phyloP scores from a whole-genome alignment of 2,888 invertebrate genomes.

The Eueremaeus valkanovi region DNA sequence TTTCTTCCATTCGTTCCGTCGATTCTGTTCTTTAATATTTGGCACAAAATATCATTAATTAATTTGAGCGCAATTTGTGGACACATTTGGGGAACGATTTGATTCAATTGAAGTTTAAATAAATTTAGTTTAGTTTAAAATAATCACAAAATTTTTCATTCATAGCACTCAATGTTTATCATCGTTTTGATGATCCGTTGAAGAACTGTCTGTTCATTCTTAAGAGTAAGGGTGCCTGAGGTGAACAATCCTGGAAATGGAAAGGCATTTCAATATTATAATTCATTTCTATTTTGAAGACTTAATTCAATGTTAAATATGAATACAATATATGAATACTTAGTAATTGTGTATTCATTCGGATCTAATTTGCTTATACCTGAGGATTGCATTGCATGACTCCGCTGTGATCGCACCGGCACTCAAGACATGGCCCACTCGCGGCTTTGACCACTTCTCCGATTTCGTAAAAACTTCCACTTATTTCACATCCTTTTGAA shows the following conservation, averaged over 20 bases:
- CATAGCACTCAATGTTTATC: not conserved
- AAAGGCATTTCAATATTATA: too few relatives aligned
- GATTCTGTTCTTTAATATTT: not conserved
- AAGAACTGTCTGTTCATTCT: constrained; percentile 46
- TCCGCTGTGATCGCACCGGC: constrained; percentile 90
- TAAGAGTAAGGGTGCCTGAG: constrained; percentile 46
- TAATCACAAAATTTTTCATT: not conserved
- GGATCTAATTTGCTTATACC: constrained; percentile 49
- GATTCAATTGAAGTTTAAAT: not conserved
- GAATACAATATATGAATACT: not conserved
- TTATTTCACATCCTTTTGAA: constrained; percentile 70
- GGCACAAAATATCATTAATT: not conserved
- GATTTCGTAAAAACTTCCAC: constrained; percentile 75
- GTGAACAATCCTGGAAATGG: constrained; percentile 50
- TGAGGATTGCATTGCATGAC: constrained; percentile 92
- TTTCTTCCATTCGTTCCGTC: not conserved
- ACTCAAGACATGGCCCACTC: constrained; percentile 87
- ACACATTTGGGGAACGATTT: not conserved
- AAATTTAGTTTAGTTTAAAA: not conserved
- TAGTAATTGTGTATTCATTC: too few relatives aligned
- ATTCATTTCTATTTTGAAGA: too few relatives aligned
- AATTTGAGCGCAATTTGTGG: constrained; percentile 13
- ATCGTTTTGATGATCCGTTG: not conserved
- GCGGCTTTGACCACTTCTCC: constrained; percentile 78
- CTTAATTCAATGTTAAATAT: not conserved